Conservation (phyloP, 92 coral and sea anemone genomes). For the Porites rus region DNA sequence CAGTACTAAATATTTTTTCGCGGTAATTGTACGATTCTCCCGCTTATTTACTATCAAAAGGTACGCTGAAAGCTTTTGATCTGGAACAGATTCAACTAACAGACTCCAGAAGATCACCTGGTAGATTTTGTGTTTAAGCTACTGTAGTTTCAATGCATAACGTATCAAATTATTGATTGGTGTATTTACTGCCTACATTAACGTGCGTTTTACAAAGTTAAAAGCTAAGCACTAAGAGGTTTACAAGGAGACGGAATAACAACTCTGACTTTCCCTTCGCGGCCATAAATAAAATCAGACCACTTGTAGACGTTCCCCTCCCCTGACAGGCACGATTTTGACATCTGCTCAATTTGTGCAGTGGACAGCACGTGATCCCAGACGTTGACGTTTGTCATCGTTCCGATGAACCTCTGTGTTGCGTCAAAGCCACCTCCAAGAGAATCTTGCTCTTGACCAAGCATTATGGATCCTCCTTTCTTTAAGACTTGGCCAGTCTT, state of each 20-base stretch:
- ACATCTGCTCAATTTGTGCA: background rate
- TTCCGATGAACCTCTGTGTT: background rate
- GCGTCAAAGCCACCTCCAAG: slow-evolving; percentile 20
- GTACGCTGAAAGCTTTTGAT: too few species aligned
- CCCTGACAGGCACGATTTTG: slow-evolving; percentile 22
- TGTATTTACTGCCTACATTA: too few species aligned
- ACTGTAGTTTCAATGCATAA: too few species aligned
- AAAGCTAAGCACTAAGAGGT: too few species aligned
- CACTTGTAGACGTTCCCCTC: slow-evolving; percentile 28
- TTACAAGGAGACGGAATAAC: slow-evolving; percentile 29
- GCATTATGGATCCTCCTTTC: slow-evolving; percentile 35
- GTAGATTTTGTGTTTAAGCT: too few species aligned
- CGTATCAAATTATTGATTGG: too few species aligned
- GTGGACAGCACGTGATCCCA: slow-evolving; percentile 1
- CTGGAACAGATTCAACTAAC: too few species aligned
- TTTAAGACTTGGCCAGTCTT: slow-evolving; percentile 33
- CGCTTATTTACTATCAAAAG: too few species aligned
- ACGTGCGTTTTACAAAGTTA: too few species aligned
- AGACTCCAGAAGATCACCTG: too few species aligned
- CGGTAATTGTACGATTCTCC: too few species aligned
- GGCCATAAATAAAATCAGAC: slow-evolving; percentile 38
- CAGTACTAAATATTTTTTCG: too few species aligned
- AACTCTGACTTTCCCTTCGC: slow-evolving; percentile 30
- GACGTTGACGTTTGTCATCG: background rate
- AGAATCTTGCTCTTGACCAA: slow-evolving; percentile 61